Evolutionary conservation across 2,113 vertebrate species (phyloP).

Genomic region (Tachuris rubrigastra): DNA sequence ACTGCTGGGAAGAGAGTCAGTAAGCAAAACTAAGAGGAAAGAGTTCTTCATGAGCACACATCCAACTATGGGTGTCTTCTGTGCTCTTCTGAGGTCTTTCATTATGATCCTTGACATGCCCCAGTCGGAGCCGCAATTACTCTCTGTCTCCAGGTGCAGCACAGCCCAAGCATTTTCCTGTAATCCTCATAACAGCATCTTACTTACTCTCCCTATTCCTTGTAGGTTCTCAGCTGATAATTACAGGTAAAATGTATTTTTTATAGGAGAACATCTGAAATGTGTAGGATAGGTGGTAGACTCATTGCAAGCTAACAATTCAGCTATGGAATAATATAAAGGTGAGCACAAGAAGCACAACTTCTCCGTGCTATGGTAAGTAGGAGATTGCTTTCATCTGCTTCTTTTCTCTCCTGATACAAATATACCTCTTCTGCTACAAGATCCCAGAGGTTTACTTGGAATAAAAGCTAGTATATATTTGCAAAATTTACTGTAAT

Average conservation of each 20-base stretch:
- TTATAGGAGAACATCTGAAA: background rate
- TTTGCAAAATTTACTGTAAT: background rate
- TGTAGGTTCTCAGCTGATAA: background rate
- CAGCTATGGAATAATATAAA: background rate
- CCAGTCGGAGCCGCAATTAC: background rate
- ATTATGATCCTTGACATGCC: background rate
- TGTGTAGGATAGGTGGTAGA: accelerated
- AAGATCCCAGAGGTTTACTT: background rate
- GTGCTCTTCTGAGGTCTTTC: background rate
- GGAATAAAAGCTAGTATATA: background rate
- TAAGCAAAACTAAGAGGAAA: background rate
- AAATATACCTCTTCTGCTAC: background rate
- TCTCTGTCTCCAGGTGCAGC: background rate
- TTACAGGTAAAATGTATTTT: background rate
- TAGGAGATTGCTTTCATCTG: background rate
- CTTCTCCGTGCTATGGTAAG: background rate
- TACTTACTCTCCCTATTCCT: background rate
- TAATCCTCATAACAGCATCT: accelerated
- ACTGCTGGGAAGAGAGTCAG: background rate
- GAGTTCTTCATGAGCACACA: background rate
- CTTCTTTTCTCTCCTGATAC: background rate
- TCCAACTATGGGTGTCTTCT: background rate
- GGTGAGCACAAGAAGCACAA: background rate
- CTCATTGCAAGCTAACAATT: background rate
- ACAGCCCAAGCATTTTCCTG: background rate